phyloP scores from a whole-genome alignment of 2,797 vertebrate genomes.

The Toxotes lorentzi region DNA sequence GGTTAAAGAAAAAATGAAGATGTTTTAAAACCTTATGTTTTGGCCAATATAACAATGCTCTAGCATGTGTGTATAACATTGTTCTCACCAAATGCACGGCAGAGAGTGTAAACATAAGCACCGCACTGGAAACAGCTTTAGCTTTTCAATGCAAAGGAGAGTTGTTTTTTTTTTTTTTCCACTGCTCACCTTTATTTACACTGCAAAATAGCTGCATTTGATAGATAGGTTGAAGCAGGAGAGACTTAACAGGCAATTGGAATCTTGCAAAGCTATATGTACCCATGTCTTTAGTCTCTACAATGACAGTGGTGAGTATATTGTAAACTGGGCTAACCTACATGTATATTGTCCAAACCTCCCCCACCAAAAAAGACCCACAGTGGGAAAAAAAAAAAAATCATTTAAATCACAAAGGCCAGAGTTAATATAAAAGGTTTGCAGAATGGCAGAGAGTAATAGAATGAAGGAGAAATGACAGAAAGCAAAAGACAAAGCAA shows the following conservation, averaged over 20 bases:
- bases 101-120: conserved; percentile 34
- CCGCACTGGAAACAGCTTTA: conserved; percentile 31
- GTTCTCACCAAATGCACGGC: conserved; percentile 33
- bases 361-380: conserved; percentile 3
- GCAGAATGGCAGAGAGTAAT: conserved; percentile 35
- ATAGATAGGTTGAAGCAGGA: conserved; percentile 4
- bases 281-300: conserved; percentile 7
- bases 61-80: conserved; percentile 33
- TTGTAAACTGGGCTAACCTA: conserved; percentile 4
- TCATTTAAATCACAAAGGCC: conserved; percentile 57
- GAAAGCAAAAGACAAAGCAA: conserved; percentile 64
- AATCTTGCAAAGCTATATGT: neutral
- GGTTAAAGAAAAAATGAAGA: conserved; percentile 47
- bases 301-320: conserved; percentile 19
- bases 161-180: conserved; percentile 5
- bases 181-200: conserved; percentile 46
- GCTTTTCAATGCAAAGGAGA: conserved; percentile 16
- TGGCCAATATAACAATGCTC: conserved; percentile 22
- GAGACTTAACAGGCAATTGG: neutral
- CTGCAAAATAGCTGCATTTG: conserved; percentile 22
- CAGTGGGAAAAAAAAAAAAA: conserved; percentile 25
- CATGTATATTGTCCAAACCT: conserved; percentile 9
- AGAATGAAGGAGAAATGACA: conserved; percentile 54
- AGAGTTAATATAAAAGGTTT: conserved; percentile 48
- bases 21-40: conserved; percentile 40